Evolutionary conservation across 1,140 invertebrate species (phyloP).

Genomic region (Polyergus mexicanus): DNA sequence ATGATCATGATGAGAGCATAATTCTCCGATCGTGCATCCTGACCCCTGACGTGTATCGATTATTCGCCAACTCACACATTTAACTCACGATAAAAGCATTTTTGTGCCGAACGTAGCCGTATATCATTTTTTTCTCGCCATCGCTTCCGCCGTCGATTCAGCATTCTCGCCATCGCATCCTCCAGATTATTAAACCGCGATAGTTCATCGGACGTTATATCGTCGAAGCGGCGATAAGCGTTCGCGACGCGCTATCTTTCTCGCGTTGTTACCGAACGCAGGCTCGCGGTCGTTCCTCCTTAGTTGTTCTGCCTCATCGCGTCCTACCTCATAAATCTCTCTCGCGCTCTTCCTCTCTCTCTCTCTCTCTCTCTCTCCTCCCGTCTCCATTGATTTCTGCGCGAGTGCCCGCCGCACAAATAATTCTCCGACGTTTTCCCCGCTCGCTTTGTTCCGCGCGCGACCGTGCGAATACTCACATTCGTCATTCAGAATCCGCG

Average conservation of each 20-base stretch:
- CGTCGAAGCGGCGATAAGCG: constrained; percentile 41
- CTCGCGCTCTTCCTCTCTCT: not conserved
- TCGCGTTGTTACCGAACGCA: constrained; percentile 7
- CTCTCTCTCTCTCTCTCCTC: too few species aligned
- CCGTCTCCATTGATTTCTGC: constrained; percentile 50
- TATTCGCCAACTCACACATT: not conserved
- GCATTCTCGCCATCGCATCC: constrained; percentile 70
- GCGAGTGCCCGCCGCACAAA: constrained; percentile 56
- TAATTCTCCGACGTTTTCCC: constrained; percentile 47
- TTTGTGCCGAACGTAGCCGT: constrained; percentile 26
- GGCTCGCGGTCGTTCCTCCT: constrained; percentile 23
- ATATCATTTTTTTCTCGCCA: constrained; percentile 49
- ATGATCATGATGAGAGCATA: not conserved
- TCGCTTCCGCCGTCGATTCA: constrained; percentile 55
- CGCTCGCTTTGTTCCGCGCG: constrained; percentile 47
- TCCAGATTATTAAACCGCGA: constrained; percentile 71
- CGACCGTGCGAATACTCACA: constrained; percentile 52
- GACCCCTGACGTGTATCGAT: not conserved
- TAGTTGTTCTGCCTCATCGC: constrained; percentile 49
- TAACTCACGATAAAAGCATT: constrained; percentile 29
- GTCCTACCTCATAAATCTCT: constrained; percentile 31
- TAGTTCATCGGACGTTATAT: constrained; percentile 62
- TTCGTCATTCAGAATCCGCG: constrained; percentile 46
- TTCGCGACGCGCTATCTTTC: constrained; percentile 25
- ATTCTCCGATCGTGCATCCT: not conserved